These are phyloP conservation scores for Clanis bilineata DNA, from an alignment of 2,888 invertebrate genomes.

Conservation along the genomic window DNA sequence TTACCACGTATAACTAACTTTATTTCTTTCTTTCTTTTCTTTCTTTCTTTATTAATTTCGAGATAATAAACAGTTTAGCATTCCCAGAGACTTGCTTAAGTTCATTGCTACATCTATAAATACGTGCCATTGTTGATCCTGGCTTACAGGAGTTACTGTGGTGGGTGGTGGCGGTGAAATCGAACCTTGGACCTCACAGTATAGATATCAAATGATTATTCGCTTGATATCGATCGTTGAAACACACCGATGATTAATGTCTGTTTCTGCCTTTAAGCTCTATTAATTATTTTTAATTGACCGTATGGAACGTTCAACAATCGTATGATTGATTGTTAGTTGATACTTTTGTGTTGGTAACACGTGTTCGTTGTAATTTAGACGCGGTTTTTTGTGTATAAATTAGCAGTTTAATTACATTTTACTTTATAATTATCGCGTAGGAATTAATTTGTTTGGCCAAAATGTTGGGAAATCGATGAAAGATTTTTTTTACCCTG, in stretches of 20 bases:
- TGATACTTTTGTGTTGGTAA: neutral
- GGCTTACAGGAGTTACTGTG: no score
- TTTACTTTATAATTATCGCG: neutral
- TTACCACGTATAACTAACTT: no score
- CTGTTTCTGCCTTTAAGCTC: neutral
- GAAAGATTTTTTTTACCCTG: neutral
- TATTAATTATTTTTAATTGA: constrained; percentile 9
- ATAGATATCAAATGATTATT: no score
- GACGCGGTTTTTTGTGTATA: neutral
- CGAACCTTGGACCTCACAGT: neutral
- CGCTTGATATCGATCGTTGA: neutral
- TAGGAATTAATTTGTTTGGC: neutral
- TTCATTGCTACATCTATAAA: no score
- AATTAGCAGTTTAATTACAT: neutral
- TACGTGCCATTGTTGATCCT: no score
- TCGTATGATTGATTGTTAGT: neutral
- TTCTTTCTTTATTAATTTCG: no score
- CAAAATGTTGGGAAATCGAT: neutral
- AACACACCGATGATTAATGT: neutral
- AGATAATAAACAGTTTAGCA: no score
- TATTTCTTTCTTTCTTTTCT: no score
- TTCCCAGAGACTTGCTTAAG: no score
- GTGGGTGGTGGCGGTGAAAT: no score
- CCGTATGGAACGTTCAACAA: neutral
- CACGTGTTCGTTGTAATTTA: neutral